Base-by-base conservation (phyloP, 2,888 invertebrate species). In the Phengaris alcon region DNA sequence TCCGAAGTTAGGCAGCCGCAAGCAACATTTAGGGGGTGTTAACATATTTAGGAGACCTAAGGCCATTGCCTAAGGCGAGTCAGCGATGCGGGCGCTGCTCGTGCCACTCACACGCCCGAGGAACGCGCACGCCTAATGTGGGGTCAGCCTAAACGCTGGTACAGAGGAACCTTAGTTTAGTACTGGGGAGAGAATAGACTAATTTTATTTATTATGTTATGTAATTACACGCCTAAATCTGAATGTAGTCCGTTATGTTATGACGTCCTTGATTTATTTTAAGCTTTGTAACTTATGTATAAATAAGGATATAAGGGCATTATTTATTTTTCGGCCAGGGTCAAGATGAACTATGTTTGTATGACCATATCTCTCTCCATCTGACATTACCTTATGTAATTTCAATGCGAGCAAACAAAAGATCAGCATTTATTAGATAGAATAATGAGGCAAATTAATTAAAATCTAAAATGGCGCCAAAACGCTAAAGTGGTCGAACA, bases 401-500 rank as follows among this genome's bases (percentile, higher is more conserved):
- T 59, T 59, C 59, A 59, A 59, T 12, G 15, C 64, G 6, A 12
- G 35, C 35, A 64, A 35, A 44, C 64, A 22, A 64, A 64, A 64
- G 22, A 64, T 64, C 59, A 44, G 6, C 35, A 13, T 59, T 59
- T 59, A 22, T 64, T 64, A 64, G 12, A 64, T 64, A 64, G 64
- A 64, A 35, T 57, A 73, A 73, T 55, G 35, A 35, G 35, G 22
- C 73, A 73, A 57, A 57, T 73, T 54, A 75, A 68, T 52, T 75
- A 68, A 46, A 48, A 54, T 15, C 68, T 76, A 75, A 77, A 76
- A 77, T 76, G 77, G 77, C 74, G 74, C 75, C 77, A 76, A 64
- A 64, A 74, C 76, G 78, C 77, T 75, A 80, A 86, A 85, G 44
- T 22, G 84, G 84, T 84, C 83, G 83, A 83, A 82, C 83, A 81